Conservation (phyloP, 1,140 invertebrate species). For the Camponotus pennsylvanicus region DNA sequence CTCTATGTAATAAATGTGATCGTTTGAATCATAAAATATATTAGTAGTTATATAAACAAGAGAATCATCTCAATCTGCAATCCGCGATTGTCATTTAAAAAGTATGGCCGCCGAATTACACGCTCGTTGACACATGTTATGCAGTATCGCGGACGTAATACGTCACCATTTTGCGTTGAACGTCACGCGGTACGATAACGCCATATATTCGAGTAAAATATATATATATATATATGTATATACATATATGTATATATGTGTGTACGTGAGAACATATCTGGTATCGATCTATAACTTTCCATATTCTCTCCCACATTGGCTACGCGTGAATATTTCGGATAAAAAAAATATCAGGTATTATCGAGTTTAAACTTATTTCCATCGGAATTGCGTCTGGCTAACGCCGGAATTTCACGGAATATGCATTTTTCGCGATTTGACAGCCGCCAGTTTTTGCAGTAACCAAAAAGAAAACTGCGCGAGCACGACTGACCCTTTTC, state of each 20-base stretch:
- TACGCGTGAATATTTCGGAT: slow-evolving; percentile 2
- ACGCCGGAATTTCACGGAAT: slow-evolving; percentile 15
- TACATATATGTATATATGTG: background rate
- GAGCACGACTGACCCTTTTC: background rate
- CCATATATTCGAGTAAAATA: slow-evolving; percentile 20
- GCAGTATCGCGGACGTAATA: slow-evolving; percentile 2
- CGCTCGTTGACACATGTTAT: slow-evolving; percentile 11
- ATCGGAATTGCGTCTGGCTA: slow-evolving; percentile 26
- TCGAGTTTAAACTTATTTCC: slow-evolving; percentile 34
- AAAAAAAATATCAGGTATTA: slow-evolving; percentile 47
- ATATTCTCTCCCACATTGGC: background rate
- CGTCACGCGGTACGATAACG: background rate
- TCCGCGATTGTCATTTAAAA: background rate
- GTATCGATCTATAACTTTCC: slow-evolving; percentile 33
- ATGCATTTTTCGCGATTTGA: slow-evolving; percentile 47
- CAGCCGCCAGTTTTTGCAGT: slow-evolving; percentile 26
- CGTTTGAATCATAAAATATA: slow-evolving; percentile 5
- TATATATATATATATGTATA: background rate
- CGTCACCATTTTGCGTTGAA: slow-evolving; percentile 12
- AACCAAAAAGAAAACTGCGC: slow-evolving; percentile 11
- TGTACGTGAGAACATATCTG: background rate
- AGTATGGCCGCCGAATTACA: slow-evolving; percentile 16
- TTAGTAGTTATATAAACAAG: background rate
- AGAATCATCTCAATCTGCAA: background rate
- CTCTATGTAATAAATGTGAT: background rate